Evolutionary conservation across 2,797 vertebrate species (phyloP).

Genomic region (Knipowitschia caucasica): DNA sequence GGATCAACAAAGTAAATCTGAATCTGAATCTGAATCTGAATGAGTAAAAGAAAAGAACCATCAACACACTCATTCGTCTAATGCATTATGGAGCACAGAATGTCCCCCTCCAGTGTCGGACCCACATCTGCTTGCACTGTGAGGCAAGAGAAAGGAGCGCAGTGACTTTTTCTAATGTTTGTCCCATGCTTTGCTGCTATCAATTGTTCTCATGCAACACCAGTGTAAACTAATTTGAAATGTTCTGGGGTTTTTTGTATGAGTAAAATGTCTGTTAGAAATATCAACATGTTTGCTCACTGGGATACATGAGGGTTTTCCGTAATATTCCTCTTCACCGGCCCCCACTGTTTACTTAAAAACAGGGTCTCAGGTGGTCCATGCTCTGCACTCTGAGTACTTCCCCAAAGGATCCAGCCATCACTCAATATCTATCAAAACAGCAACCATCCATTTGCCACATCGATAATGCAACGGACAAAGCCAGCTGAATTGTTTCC

Average conservation of each 20-base stretch:
- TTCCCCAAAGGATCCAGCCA: conserved; percentile 43
- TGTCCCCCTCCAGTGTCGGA: conserved; percentile 15
- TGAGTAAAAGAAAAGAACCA: too few relatives aligned
- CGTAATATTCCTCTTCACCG: conserved; percentile 1
- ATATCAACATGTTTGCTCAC: conserved; percentile 6
- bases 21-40: too few relatives aligned
- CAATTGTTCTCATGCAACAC: background rate
- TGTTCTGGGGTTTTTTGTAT: conserved; percentile 8
- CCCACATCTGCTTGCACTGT: conserved; percentile 8
- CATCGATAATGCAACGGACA: conserved; percentile 19
- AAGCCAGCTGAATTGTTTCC: conserved; percentile 4
- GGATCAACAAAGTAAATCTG: too few relatives aligned
- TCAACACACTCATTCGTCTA: conserved; percentile 7
- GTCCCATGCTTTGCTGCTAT: background rate
- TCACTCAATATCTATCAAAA: conserved; percentile 55
- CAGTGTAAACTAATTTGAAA: conserved; percentile 5
- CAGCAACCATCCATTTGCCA: conserved; percentile 25
- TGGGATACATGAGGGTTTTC: conserved; percentile 15
- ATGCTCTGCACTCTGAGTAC: background rate
- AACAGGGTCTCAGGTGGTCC: conserved; percentile 59
- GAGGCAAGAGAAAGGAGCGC: background rate
- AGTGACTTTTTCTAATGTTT: conserved; percentile 24
- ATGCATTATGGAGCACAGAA: conserved; percentile 12
- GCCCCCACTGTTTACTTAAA: conserved; percentile 27
- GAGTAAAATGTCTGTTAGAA: conserved; percentile 6